Base-by-base conservation (phyloP, 2,797 vertebrate species). In the Triplophysa bombifrons region DNA sequence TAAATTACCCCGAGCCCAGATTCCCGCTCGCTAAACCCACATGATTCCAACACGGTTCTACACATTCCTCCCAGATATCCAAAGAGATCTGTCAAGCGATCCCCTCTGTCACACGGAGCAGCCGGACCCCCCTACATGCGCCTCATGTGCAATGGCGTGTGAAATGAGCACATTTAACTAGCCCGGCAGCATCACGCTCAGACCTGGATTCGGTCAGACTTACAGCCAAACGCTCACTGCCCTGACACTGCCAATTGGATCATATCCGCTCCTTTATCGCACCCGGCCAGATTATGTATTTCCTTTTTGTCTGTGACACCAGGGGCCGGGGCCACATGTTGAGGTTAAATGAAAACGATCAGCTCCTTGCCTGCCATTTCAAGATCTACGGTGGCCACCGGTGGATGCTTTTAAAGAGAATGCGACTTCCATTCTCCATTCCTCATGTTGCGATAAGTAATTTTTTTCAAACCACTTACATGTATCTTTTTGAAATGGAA, bases 121-220 rank as follows among this genome's bases (percentile, higher is more conserved):
- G 74, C 73, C 79, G 85, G 87, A 86, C 84, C 86, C 91, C 30
- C 90, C 85, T 87, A 67, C 85, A 87, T 89, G 89, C 84, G 88
- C 76, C 79, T 87, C 82, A 85, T 91, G 90, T 91, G 91, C 92
- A 93, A 93, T 93, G 90, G 88, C 92, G 91, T 93, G 91, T 93
- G 91, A 93, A 92, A 94, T 92, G 88, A 93, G 91, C 91, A 90
- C 91, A 93, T 89, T 94, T 93, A 92, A 90, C 89, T 87, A 92
- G 80, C 90, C 85, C 88, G 83, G 86, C 88, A 92, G 90, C 89
- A 90, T 89, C 91, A 91, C 90, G 90, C 89, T 84, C 86, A 87
- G 89, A 89, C 64, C 58, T 65, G 56, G 74, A 30, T 89, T 90
- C 89, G 89, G 86, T 87, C 87, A 87, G 88, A 85, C 86, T 51